These are phyloP conservation scores for Neopipo cinnamomea DNA, from an alignment of 2,113 vertebrate species.

Conservation along the genomic window DNA sequence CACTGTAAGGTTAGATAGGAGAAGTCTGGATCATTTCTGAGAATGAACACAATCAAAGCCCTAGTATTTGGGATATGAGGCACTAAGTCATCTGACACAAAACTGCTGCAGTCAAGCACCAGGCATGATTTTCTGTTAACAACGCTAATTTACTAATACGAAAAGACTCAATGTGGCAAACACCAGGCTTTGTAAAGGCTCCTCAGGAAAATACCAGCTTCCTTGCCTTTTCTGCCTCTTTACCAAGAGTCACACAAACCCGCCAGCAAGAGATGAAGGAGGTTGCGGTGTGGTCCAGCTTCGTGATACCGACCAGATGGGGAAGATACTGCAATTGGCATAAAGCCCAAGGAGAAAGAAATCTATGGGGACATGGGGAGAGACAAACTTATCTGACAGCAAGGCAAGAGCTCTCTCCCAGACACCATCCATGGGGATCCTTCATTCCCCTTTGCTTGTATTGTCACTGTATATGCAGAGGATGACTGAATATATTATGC, in stretches of 20 bases:
- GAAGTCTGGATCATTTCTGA: background rate
- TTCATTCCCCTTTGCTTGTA: conserved; percentile 7
- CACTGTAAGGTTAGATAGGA: background rate
- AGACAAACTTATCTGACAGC: conserved; percentile 17
- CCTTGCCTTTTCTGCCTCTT: background rate
- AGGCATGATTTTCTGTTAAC: background rate
- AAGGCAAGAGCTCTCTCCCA: conserved; percentile 22
- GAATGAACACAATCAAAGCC: background rate
- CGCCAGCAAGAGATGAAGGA: background rate
- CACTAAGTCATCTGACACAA: background rate
- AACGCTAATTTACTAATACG: background rate
- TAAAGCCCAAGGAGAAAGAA: conserved; percentile 34
- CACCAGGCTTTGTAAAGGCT: background rate
- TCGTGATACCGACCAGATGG: conserved; percentile 30
- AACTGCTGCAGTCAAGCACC: background rate
- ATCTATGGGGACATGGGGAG: background rate
- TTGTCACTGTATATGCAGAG: conserved; percentile 29
- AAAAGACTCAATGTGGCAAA: background rate
- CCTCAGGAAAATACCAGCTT: background rate
- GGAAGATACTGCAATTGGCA: conserved; percentile 1
- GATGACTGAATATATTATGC: conserved; percentile 46
- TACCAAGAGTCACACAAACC: background rate
- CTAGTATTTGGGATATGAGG: background rate
- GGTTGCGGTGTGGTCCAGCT: background rate
- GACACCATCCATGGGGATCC: conserved; percentile 11